Base-by-base conservation (phyloP, 2,113 vertebrate genomes). In the Oenanthe oenanthe region DNA sequence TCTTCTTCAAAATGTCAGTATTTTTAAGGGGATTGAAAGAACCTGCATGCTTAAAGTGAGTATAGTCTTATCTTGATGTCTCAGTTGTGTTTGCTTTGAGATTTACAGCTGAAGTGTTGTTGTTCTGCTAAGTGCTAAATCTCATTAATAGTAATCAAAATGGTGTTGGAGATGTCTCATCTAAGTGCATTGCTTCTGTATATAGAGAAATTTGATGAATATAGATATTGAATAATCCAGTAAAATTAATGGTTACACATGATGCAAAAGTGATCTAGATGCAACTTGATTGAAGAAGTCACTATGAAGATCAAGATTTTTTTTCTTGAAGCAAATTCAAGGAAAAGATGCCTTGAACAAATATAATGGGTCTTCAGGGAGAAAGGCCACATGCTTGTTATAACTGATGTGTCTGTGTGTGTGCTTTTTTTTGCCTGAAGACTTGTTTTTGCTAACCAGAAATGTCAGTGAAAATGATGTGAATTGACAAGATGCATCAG, bases 401-500 rank as follows among this genome's bases (percentile, higher is more conserved):
- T 63, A 92, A 89, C 54, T 74, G 82, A 5, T 91, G 71, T 73
- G 94, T 84, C 68, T 67, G 42, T 58, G 70, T 93, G 73, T 74
- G 79, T 94, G 81, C 53, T 58, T 68, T 85, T 79, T 62, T 79
- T 96, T 88, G 95, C 96, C 97, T 66, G 58, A 81, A 95, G 95
- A 32, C 68, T 79, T 48, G 40, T 94, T 88, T 88, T 67, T 92
- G 74, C 61, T 93, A 79, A 75, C 50, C 58, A 77, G 73, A 85
- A 83, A 86, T 93, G 94, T 88, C 96, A 85, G 86, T 97, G 92
- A 96, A 87, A 82, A 75, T 92, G 13, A 97, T 97, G 58, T 29
- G 76, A 96, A 97, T 92, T 97, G 96, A 94, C 93, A 92, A 75
- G 73, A 90, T 91, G 60, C 60, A 83, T 90, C 67, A 92, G 48